Conservation (phyloP, 2,888 invertebrate genomes). For the Ceratothoa steindachneri region DNA sequence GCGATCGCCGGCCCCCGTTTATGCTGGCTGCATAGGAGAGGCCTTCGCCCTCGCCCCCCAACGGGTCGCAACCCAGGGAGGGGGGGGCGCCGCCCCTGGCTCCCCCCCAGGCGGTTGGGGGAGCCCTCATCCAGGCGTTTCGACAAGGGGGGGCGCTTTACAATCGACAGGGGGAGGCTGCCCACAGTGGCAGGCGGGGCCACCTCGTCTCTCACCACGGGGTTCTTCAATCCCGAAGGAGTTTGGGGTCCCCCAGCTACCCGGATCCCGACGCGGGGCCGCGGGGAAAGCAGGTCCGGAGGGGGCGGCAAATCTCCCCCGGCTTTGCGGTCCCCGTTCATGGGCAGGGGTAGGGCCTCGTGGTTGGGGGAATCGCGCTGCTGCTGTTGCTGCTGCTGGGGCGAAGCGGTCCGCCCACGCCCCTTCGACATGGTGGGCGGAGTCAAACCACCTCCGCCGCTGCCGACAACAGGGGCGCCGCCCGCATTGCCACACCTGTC, state of each 20-base stretch:
- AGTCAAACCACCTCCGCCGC: neutral
- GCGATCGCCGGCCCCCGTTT: neutral
- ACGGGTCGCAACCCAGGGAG: neutral
- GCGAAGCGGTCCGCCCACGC: conserved; percentile 8
- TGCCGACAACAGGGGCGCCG: neutral
- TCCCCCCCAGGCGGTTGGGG: neutral
- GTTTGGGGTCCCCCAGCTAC: neutral
- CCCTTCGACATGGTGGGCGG: conserved; percentile 8
- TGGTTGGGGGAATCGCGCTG: neutral
- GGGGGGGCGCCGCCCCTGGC: neutral
- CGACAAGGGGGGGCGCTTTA: neutral
- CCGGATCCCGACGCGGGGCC: neutral
- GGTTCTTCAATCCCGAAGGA: neutral
- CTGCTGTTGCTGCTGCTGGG: conserved; percentile 3
- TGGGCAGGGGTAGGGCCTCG: neutral
- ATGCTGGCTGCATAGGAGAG: neutral
- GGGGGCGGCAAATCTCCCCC: neutral
- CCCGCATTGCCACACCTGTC: conserved; percentile 10
- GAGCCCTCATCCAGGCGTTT: neutral
- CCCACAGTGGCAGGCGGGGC: neutral
- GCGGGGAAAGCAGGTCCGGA: neutral
- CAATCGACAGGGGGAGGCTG: neutral
- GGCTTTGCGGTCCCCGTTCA: neutral
- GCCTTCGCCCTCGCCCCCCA: neutral
- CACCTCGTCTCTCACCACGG: neutral